Base-by-base conservation (phyloP, 2,888 invertebrate species). In the Rugalucina vietnamica region DNA sequence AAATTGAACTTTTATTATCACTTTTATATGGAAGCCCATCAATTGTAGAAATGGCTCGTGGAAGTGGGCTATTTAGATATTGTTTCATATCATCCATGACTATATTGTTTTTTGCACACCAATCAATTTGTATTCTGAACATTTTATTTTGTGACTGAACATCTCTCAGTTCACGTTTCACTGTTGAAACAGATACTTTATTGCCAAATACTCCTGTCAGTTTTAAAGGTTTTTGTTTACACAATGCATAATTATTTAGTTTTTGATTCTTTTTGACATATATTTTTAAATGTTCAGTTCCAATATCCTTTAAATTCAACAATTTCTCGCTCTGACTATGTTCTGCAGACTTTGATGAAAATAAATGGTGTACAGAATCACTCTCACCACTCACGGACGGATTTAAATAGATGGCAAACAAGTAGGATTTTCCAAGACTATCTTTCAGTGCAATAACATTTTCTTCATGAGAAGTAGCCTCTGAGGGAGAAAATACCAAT, bases 161-260 rank as follows among this genome's bases (percentile, higher is more conserved):
- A 54, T 75, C 75, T 75, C 57, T 75, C 10, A 60, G 29, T 60
- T 60, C 60, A 2, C 60, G 24, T 60, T 60, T 60, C 60, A 60
- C 60, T 27, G 60, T 3, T 60, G 60, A 60, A 60, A 60, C 29
- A 18, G 60, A 29, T 29, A 5, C 18, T 18, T 60, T 60, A 24
- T 18, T 60, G 60, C 60, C 21, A 60, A 60, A 60, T 1, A 18
- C 18, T 29, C 60, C 60, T 18, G 60, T 60, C 5, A 60, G 60
- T 60, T 60, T 60, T 5, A 60, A 21, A 5, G 60, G 60, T 29
- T 3, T 60, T 4, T 60, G 60, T 29, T 60, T 60, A 60, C 60
- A 60, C 29, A 60, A 60, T 27, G 60, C 60, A 60, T 60, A 60
- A 24, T 3, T 8, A 8, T 60, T 60, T 8, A 18, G 5, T 27